Conservation (phyloP, 2,888 invertebrate genomes). For the Stramonita haemastoma region DNA sequence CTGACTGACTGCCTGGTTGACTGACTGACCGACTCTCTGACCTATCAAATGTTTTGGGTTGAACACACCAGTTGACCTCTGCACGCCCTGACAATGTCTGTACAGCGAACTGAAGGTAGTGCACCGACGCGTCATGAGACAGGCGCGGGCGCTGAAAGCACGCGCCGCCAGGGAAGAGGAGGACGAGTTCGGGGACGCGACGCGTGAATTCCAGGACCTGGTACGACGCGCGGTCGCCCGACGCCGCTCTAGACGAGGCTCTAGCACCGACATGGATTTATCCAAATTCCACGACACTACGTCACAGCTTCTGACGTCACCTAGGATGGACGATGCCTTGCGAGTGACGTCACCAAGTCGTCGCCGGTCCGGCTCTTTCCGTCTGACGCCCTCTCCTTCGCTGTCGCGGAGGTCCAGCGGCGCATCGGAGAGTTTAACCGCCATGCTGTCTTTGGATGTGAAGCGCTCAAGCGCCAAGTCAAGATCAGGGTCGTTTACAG, state of each 20-base stretch:
- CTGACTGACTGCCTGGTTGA: too few relatives aligned
- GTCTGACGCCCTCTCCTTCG: not conserved
- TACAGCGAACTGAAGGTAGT: slow-evolving; percentile 53
- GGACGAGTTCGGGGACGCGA: slow-evolving; percentile 30
- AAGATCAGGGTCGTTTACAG: not conserved
- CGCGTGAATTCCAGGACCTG: slow-evolving; percentile 43
- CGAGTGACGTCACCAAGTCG: not conserved
- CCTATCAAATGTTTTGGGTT: too few relatives aligned
- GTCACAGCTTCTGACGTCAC: not conserved
- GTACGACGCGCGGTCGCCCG: slow-evolving; percentile 18
- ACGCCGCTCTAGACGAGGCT: not conserved
- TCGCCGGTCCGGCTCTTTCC: not conserved
- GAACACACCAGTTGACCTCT: too few relatives aligned
- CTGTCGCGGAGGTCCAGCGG: not conserved
- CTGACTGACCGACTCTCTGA: too few relatives aligned
- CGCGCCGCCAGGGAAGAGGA: slow-evolving; percentile 21
- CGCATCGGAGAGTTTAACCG: not conserved
- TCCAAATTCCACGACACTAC: not conserved
- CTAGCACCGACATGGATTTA: not conserved
- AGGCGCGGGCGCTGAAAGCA: slow-evolving; percentile 50
- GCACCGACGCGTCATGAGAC: slow-evolving; percentile 47
- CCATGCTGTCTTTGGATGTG: not conserved
- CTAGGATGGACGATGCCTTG: not conserved
- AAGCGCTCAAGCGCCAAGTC: too few relatives aligned
- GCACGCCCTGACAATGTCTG: too few relatives aligned